phyloP scores from a whole-genome alignment of 2,113 vertebrate genomes.

The Mohoua ochrocephala region DNA sequence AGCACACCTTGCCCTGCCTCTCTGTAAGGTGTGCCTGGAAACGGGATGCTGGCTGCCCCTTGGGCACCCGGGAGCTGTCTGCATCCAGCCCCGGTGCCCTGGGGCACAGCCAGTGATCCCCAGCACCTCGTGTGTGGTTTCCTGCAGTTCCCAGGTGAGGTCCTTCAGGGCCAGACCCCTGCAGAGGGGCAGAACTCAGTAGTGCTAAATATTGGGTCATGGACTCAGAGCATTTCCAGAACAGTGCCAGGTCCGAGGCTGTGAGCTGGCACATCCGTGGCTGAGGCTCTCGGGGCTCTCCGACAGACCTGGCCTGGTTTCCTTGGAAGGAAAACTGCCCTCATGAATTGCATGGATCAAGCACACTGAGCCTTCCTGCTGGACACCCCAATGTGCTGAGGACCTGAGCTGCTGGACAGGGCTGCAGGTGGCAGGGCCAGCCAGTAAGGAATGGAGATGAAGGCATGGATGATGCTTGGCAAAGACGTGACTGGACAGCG shows the following conservation, averaged over 20 bases:
- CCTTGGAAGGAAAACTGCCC: background rate
- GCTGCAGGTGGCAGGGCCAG: background rate
- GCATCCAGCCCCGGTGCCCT: background rate
- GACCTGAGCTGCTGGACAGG: background rate
- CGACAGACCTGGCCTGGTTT: background rate
- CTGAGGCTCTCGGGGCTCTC: background rate
- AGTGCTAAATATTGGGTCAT: background rate
- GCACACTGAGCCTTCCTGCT: background rate
- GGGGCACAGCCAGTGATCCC: background rate
- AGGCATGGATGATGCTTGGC: background rate
- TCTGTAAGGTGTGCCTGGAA: background rate
- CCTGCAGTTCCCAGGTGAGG: background rate
- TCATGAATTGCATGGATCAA: background rate
- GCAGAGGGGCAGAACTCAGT: background rate
- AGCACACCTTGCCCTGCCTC: background rate
- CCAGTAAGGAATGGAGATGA: background rate
- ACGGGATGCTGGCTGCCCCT: background rate
- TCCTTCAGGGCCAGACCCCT: background rate
- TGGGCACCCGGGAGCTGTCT: background rate
- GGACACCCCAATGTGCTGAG: background rate
- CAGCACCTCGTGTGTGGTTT: background rate
- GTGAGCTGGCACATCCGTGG: background rate
- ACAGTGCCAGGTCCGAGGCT: background rate
- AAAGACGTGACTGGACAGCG: background rate
- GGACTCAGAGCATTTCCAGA: background rate